Base-by-base conservation (phyloP, 2,888 invertebrate species). In the Harpagoxenus sublaevis region DNA sequence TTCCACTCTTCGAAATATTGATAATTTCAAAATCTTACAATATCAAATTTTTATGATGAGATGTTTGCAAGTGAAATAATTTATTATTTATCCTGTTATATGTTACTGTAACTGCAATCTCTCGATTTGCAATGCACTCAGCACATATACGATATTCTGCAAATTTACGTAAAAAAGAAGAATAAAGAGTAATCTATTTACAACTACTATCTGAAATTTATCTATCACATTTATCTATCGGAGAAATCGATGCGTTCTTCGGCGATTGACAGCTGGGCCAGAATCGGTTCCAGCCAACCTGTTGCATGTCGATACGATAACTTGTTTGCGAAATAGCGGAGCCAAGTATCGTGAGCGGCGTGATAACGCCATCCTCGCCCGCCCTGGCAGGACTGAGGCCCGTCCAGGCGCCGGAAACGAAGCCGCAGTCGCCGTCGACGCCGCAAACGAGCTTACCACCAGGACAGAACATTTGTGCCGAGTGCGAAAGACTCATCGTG, bases 401-500 rank as follows among this genome's bases (percentile, higher is more conserved):
- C 95, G 98, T 98, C 92, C 95, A 96, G 91, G 97, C 98, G 90
- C 98, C 98, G 88, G 96, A 97, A 95, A 95, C 94, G 85, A 94
- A 94, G 86, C 89, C 86, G 74, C 95, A 95, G 15, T 3, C 66
- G 35, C 91, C 95, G 31, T 89, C 94, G 74, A 96, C 97, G 94
- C 97, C 97, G 92, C 94, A 95, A 88, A 89, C 92, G 68, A 97
- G 97, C 94, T 96, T 98, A 92, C 97, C 98, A 92, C 97, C 98
- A 92, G 98, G 98, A 94, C 98, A 98, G 96, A 98, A 98, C 96
- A 97, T 98, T 95, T 99, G 99, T 96, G 98, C 98, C 92, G 99
- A 99, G 95, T 99, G 99, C 96, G 99, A 99, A 95, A 97, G 99
- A 94, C 97, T 99, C 94, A 99, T 99, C 96, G 98, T 98, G 99